Percentiles rank a stretch among this genome's conserved stretches.
Evolutionary conservation across 2,797 vertebrate species (phyloP).

Genomic region (Sandelia bainsii): DNA sequence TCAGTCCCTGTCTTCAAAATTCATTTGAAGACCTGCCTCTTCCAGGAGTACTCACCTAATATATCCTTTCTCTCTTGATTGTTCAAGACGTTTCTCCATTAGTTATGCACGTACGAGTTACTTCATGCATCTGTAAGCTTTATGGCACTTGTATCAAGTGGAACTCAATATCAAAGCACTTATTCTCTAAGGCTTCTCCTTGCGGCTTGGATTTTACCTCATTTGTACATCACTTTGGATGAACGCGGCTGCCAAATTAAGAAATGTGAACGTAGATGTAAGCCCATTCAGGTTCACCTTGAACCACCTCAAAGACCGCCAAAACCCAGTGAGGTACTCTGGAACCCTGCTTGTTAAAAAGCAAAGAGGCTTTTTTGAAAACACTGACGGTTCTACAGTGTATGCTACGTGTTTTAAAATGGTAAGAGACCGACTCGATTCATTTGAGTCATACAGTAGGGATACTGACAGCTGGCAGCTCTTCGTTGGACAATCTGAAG

Average conservation of each 20-base stretch:
- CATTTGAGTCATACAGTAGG: neutral
- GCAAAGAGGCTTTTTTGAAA: neutral
- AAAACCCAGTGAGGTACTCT: neutral
- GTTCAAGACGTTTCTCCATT: neutral
- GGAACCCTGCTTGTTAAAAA: neutral
- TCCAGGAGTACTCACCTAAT: neutral
- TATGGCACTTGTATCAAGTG: neutral
- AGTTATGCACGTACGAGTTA: neutral
- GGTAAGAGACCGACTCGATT: neutral
- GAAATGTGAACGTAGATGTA: neutral
- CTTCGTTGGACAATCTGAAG: conserved; percentile 10
- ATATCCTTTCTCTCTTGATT: neutral
- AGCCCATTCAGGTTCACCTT: neutral
- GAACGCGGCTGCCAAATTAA: neutral
- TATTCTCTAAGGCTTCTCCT: neutral
- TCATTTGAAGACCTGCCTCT: neutral
- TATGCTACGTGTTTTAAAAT: neutral
- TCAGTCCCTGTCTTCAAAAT: neutral
- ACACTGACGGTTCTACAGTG: neutral
- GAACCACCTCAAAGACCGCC: neutral
- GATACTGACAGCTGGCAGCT: neutral
- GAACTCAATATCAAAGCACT: neutral
- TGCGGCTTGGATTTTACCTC: conserved; percentile 1
- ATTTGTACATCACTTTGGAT: neutral
- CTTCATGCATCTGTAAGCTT: neutral